Base-by-base conservation (phyloP, 2,113 vertebrate genomes). In the Syrmaticus mikado region DNA sequence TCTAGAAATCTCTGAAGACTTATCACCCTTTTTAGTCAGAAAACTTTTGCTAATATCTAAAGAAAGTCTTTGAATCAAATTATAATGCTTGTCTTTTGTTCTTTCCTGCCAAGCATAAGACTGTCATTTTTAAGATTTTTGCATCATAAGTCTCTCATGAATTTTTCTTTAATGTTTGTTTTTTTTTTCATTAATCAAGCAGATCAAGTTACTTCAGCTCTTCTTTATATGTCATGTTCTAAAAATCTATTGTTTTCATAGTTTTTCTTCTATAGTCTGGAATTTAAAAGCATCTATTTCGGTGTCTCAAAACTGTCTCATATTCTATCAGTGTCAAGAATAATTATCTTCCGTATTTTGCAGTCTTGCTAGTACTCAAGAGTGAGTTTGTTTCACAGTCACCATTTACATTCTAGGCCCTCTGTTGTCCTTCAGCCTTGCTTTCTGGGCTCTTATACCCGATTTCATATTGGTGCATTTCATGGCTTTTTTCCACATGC, bases 31-130 rank as follows among this genome's bases (percentile, higher is more conserved):
- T 87, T 86, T 90, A 93, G 65, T 86, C 45, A 79, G 40, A 79
- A 93, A 89, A 91, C 48, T 89, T 93, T 61, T 79, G 48, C n/a
- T 94, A 82, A 79, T 92, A 80, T 45, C 75, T 85, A 58, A 95
- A 95, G 95, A 80, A 95, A 94, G 95, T 85, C 78, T 87, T 85
- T 95, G 90, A 91, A 91, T 38, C 50, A 82, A 66, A 60, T 91
- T 76, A 46, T n/a, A 79, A 66, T 85, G 46, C 68, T 38, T 87
- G 45, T 81, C 66, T 50, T 90, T 87, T 93, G 55, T 87, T 92
- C 87, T 82, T 74, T 41, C 50, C 60, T 95, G 82, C 67, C 72
- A 36, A 87, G 84, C 45, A 66, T 75, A 78, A 8, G 82, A 72
- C 53, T 95, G 87, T 94, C 78, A 89, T 65, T 87, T 91, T 87